A percentile compares a stretch with the other conserved stretches of the same genome.
phyloP scores from a whole-genome alignment of 2,888 invertebrate species.

The Aspidiotus destructor region DNA sequence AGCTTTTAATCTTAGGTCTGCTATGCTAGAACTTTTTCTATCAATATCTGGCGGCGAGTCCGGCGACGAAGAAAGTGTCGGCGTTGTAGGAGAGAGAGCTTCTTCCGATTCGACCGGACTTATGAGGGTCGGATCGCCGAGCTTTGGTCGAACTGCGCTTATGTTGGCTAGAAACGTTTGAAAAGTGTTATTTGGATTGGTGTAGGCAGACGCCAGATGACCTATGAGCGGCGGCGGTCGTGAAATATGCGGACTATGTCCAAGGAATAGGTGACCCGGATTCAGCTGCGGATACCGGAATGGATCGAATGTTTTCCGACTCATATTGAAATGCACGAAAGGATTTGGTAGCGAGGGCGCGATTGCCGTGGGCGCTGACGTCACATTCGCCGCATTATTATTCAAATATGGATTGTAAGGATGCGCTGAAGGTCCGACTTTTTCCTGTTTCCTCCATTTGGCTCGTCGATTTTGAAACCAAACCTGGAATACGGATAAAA shows the following conservation, averaged over 20 bases:
- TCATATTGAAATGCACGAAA: conserved; percentile 64
- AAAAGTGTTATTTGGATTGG: conserved; percentile 50
- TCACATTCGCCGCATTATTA: conserved; percentile 52
- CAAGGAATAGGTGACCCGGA: conserved; percentile 18
- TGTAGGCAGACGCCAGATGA: conserved; percentile 44
- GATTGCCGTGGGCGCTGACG: conserved; percentile 52
- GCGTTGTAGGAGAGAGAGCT: conserved; percentile 50
- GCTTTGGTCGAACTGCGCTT: conserved; percentile 48
- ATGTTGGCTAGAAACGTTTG: conserved; percentile 76
- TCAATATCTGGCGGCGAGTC: conserved; percentile 23
- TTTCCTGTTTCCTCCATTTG: conserved; percentile 88
- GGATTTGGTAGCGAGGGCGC: conserved; percentile 72
- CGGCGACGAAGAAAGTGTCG: conserved; percentile 36
- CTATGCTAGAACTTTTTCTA: conserved; percentile 59
- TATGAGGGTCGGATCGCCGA: conserved; percentile 45
- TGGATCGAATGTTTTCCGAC: conserved; percentile 61
- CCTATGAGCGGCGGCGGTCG: conserved; percentile 56
- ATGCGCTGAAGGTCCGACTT: conserved; percentile 81
- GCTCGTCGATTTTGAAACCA: conserved; percentile 90
- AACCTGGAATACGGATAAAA: conserved; percentile 52
- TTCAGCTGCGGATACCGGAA: conserved; percentile 57
- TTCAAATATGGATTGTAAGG: conserved; percentile 73
- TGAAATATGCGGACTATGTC: conserved; percentile 44
- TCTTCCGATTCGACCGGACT: conserved; percentile 30
- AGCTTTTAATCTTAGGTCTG: conserved; percentile 74